These are phyloP conservation scores for Charanyca ferruginea DNA, from an alignment of 2,888 invertebrate genomes.

Conservation along the genomic window DNA sequence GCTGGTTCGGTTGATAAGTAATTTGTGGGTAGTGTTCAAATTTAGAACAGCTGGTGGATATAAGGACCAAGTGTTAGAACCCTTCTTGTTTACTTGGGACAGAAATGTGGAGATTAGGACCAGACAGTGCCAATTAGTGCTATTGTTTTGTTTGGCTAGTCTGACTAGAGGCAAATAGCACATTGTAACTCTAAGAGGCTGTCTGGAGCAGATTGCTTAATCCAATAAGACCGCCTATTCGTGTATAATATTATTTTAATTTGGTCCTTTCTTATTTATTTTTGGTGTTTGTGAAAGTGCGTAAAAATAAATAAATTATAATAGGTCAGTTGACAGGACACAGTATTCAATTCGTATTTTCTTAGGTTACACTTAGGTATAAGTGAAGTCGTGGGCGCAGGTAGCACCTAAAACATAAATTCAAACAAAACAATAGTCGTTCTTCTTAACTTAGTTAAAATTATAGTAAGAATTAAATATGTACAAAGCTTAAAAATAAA, in stretches of 20 bases:
- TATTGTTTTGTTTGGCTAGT: slow-evolving; percentile 23
- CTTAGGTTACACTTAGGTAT: no score
- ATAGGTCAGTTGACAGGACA: no score
- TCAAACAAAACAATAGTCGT: no score
- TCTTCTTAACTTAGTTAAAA: no score
- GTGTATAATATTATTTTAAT: neutral
- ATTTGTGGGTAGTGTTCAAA: slow-evolving; percentile 18
- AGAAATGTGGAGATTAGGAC: slow-evolving; percentile 16
- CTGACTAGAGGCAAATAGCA: slow-evolving; percentile 4
- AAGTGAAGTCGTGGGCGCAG: no score
- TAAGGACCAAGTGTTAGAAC: slow-evolving; percentile 23
- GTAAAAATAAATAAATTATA: neutral
- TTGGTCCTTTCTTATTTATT: neutral
- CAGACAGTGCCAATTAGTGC: slow-evolving; percentile 37
- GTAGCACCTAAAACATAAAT: no score
- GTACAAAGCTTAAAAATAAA: no score
- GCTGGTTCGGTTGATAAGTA: slow-evolving; percentile 11
- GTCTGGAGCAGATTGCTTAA: slow-evolving; percentile 18
- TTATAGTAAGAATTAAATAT: no score
- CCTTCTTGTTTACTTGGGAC: slow-evolving; percentile 35
- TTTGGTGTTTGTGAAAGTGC: neutral
- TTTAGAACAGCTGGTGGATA: slow-evolving; percentile 8
- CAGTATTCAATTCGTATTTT: no score
- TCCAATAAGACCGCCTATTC: slow-evolving; percentile 8
- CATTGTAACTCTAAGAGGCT: slow-evolving; percentile 8